phyloP scores from a whole-genome alignment of 2,888 invertebrate species.

The Helobdella robusta region DNA sequence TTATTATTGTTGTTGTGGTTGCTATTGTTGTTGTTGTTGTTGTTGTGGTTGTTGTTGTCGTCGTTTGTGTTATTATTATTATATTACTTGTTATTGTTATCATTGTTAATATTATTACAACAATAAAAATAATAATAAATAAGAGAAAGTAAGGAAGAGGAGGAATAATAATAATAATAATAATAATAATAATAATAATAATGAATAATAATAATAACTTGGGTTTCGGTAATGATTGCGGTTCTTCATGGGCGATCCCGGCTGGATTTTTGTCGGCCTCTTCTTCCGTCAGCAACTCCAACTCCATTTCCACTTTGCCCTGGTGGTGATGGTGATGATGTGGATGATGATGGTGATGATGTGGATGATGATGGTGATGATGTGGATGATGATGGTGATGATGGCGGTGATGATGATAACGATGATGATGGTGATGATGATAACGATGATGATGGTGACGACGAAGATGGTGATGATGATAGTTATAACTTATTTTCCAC shows the following conservation, averaged over 20 bases:
- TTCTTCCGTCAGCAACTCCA: conserved; percentile 36
- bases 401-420: conserved; percentile 12
- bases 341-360: conserved; percentile 27
- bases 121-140: no score
- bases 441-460: not conserved
- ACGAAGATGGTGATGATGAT: not conserved
- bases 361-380: conserved; percentile 25
- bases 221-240: conserved; percentile 36
- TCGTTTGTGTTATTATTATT: not conserved
- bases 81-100: not conserved
- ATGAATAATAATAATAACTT: conserved; percentile 34
- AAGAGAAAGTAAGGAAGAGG: not conserved
- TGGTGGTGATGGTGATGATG: conserved; percentile 29
- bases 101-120: no score
- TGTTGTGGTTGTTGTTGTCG: conserved; percentile 6
- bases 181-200: no score
- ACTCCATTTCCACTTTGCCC: conserved; percentile 38
- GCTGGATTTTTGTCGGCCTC: conserved; percentile 37
- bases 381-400: not conserved
- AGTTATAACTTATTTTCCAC: not conserved
- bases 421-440: conserved; percentile 11
- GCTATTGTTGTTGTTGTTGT: not conserved
- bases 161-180: no score
- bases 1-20: not conserved
- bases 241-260: conserved; percentile 35